phyloP scores from a whole-genome alignment of 2,797 vertebrate genomes.

The Apogon hyalosoma region DNA sequence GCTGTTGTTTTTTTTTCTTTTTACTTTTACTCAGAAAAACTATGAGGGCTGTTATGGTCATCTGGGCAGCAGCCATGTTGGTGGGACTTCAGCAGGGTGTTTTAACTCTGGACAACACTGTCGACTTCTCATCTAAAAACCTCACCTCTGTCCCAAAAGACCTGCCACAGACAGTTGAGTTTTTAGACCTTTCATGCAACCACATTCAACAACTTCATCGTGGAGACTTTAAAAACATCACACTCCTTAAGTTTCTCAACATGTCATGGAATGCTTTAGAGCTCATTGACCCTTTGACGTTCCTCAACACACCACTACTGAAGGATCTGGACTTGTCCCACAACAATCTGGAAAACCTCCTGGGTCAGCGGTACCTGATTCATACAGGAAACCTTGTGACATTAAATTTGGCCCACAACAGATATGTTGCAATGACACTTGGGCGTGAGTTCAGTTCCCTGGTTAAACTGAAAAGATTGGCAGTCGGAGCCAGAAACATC shows the following conservation, averaged over 20 bases:
- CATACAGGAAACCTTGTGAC: conserved; percentile 68
- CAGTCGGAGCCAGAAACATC: conserved; percentile 79
- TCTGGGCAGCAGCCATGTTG: conserved; percentile 53
- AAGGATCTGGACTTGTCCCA: conserved; percentile 87
- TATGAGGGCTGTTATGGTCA: conserved; percentile 43
- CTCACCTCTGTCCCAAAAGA: conserved; percentile 79
- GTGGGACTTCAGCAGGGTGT: conserved; percentile 26
- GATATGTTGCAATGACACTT: conserved; percentile 77
- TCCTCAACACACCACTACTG: conserved; percentile 80
- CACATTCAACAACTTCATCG: conserved; percentile 77
- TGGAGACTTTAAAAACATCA: conserved; percentile 78
- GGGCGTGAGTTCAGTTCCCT: conserved; percentile 77
- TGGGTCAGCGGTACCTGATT: conserved; percentile 74
- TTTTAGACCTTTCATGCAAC: conserved; percentile 88
- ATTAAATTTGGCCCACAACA: conserved; percentile 87
- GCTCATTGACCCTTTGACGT: conserved; percentile 76
- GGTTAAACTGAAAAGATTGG: conserved; percentile 78
- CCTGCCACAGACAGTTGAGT: conserved; percentile 63
- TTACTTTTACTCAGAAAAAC: conserved; percentile 36
- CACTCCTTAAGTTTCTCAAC: conserved; percentile 81
- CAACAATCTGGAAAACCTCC: conserved; percentile 82
- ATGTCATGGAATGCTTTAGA: conserved; percentile 84
- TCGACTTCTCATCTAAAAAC: conserved; percentile 75
- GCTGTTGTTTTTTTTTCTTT: neutral
- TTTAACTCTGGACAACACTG: conserved; percentile 7